Percentiles rank a stretch among this genome's conserved stretches.
These are phyloP conservation scores for Crenuchus spilurus DNA, from an alignment of 2,797 vertebrate species.

Conservation along the genomic window DNA sequence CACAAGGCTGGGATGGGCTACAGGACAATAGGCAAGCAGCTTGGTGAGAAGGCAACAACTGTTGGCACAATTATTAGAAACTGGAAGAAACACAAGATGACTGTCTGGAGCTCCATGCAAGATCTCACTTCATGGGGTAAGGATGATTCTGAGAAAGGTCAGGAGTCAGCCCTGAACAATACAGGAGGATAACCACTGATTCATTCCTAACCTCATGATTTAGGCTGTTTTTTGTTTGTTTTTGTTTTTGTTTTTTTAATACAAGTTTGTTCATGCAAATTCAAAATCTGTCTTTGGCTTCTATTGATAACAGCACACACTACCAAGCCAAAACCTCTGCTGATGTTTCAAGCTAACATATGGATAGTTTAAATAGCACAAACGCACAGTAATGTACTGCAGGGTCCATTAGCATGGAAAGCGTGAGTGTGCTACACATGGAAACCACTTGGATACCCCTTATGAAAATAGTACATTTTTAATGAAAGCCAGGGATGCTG, in stretches of 20 bases:
- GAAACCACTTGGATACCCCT: slow-evolving; percentile 35
- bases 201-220: not conserved
- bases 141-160: too few species aligned
- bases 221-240: not conserved
- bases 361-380: slow-evolving; percentile 1
- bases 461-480: slow-evolving; percentile 20
- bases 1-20: too few species aligned
- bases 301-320: not conserved
- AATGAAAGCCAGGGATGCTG: slow-evolving; percentile 40
- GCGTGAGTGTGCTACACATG: slow-evolving; percentile 31
- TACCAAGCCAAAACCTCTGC: not conserved
- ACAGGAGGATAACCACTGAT: too few species aligned
- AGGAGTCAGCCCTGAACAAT: too few species aligned
- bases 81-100: too few species aligned
- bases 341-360: not conserved
- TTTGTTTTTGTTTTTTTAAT: not conserved
- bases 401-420: slow-evolving; percentile 40
- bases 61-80: too few species aligned
- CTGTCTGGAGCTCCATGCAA: too few species aligned
- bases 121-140: too few species aligned
- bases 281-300: too few species aligned
- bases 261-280: too few species aligned
- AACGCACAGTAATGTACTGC: slow-evolving; percentile 12
- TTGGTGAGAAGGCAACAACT: too few species aligned
- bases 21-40: too few species aligned